Conservation (phyloP, 2,113 vertebrate species). For the Takifugu flavidus region DNA sequence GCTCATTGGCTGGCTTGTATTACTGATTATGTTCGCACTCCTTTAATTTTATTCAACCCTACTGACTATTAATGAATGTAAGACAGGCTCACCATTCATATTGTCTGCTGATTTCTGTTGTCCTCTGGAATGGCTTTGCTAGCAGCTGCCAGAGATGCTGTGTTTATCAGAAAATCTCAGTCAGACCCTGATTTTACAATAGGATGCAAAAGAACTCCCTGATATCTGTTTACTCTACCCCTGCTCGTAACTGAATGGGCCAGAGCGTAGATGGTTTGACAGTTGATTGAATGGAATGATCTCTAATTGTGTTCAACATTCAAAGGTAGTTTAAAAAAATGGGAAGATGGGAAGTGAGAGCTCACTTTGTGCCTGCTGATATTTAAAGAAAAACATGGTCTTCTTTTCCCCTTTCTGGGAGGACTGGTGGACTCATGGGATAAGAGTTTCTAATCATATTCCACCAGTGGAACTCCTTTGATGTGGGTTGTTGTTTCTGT, state of each 20-base stretch:
- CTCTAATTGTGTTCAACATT: no score
- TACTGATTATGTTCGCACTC: conserved; percentile 19
- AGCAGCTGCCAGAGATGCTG: conserved; percentile 22
- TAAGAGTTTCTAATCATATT: conserved; percentile 59
- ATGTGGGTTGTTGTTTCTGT: conserved; percentile 62
- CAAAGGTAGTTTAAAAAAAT: conserved; percentile 7
- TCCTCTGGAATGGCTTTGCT: conserved; percentile 27
- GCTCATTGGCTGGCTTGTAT: conserved; percentile 63
- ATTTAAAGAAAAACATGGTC: conserved; percentile 31
- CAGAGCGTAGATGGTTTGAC: background rate
- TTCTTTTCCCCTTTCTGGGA: conserved; percentile 33
- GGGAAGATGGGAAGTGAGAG: conserved; percentile 21
- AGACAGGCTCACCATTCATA: conserved; percentile 32
- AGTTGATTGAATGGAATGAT: conserved; percentile 4
- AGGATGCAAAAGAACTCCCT: no score
- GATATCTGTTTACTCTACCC: no score
- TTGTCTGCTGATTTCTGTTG: conserved; percentile 25
- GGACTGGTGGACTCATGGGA: conserved; percentile 40
- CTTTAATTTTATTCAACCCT: conserved; percentile 29
- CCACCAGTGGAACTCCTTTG: conserved; percentile 58
- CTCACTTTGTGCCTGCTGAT: conserved; percentile 37
- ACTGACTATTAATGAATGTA: conserved; percentile 38
- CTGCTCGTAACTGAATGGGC: no score
- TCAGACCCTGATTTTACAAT: no score
- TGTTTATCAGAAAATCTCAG: conserved; percentile 16